Evolutionary conservation across 1,140 invertebrate genomes (phyloP), one percentile per base, ranked within the genome.

Genomic region (Macrosteles quadrilineatus): DNA sequence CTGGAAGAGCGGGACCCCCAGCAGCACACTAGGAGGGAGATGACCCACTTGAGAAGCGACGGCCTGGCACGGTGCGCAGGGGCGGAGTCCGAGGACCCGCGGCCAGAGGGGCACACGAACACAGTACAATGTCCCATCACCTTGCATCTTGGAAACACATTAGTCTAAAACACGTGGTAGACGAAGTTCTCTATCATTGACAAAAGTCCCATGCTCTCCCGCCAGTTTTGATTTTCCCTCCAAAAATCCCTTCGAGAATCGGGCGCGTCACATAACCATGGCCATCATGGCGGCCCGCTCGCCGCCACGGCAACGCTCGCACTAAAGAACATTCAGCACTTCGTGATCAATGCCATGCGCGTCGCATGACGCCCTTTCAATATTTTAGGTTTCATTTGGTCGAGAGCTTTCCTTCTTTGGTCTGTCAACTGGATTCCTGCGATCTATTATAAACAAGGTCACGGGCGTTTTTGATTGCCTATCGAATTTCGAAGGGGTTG

Each of bases 61-160:
- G 63, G 63, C 36, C 36, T 19, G 9, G 32, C 17, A 6, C 29
- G 29, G 59, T 4, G 4, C 2, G 6, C 3, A n/a, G 4, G 14
- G 4, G 27, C 2, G 14, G 27, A 32, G 27, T 14, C 29, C 29
- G 19, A n/a, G n/a, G 59, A 25, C n/a, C 19, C 53, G n/a, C 59
- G 27, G 40, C 19, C n/a, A 9, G 32, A 12, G n/a, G 32, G 63
- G 21, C 63, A 66, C 19, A 45, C 63, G 36, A 66, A 45, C 63
- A 66, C 63, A 21, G 63, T 45, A 45, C 63, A 66, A 25, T 66
- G 63, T 43, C 63, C 63, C 63, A 66, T 66, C 40, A 66, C 63
- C 14, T 23, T 6, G 27, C 59, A 36, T 32, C 59, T n/a, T 23
- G 27, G 59, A 19, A n/a, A n/a, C n/a, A 25, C 63, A 66, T 66